These are phyloP conservation scores for Drosophila buzzatii DNA, from an alignment of 2,888 invertebrate genomes.

Conservation along the genomic window DNA sequence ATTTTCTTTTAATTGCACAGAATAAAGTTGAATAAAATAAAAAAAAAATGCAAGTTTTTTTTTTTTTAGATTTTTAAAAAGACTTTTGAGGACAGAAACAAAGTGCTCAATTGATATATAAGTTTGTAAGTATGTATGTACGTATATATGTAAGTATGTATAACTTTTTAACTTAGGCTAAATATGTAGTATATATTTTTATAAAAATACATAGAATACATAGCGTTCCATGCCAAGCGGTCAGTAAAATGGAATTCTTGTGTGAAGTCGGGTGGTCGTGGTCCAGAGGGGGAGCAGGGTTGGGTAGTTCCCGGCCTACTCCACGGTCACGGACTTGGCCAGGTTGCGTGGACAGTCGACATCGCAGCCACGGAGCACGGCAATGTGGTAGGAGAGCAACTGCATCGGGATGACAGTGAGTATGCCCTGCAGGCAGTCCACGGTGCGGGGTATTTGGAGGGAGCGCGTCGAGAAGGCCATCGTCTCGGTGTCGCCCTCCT, in stretches of 20 bases:
- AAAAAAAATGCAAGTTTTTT: conserved; percentile 22
- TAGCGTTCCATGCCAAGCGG: conserved; percentile 22
- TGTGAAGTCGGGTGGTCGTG: background rate
- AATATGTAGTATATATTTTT: conserved; percentile 18
- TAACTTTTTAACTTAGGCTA: conserved; percentile 35
- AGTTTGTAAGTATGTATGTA: background rate
- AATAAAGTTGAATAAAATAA: conserved; percentile 5
- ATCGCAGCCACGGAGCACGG: conserved; percentile 96
- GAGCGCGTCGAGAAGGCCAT: conserved; percentile 90
- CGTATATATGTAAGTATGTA: background rate
- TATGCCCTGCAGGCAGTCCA: conserved; percentile 97
- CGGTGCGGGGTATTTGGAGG: conserved; percentile 96
- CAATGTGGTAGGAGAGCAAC: conserved; percentile 98
- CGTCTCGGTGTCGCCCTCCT: conserved; percentile 95
- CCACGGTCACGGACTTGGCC: conserved; percentile 99
- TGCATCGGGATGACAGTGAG: conserved; percentile 99
- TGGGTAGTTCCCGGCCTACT: conserved; percentile 86
- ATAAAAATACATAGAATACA: conserved; percentile 19
- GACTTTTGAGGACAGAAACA: background rate
- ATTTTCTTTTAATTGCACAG: conserved; percentile 37
- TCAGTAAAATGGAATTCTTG: conserved; percentile 62
- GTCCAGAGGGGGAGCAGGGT: background rate
- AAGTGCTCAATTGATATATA: background rate
- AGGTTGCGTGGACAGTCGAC: conserved; percentile 99
- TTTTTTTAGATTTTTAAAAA: background rate